Base-by-base conservation (phyloP, 1,140 invertebrate species). In the Aphis craccivora region DNA sequence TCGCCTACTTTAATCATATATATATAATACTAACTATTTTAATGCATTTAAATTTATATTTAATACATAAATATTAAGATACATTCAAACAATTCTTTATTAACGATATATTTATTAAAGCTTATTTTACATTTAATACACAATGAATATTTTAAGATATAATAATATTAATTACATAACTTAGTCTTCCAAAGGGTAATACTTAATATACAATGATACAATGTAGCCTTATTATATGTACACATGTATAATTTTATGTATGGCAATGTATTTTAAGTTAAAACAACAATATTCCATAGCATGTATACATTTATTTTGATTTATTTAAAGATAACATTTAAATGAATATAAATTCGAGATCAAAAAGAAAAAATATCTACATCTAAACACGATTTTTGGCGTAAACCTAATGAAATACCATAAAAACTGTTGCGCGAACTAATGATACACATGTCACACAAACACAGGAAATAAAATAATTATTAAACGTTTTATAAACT, bases 361-460 rank as follows among this genome's bases (percentile, higher is more conserved):
- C 89, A 67, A 90, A 90, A 90, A 90, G 89, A 60, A 90, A 90
- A 90, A 90, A 90, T 60, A 90, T 90, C 89, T 90, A 90, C 35
- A 67, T 43, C 37, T 90, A 90, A 90, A 90, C 89, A 90, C 89
- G 37, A 90, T 60, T 60, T 23, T 90, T 90, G 53, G 37, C 53
- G 18, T 67, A 67, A 43, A 90, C 55, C 55, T 90, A 89, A 55
- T 55, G 20, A 89, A 89, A 89, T 89, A 89, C n/a, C n/a, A 89
- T 55, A 55, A 90, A 90, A 90, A 90, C 89, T 11, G 51, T 90
- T 60, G 88, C 22, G 88, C 25, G 88, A 90, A 89, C 51, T 53
- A 89, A 89, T 55, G 87, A 89, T 89, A 89, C 14, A 90, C 18
- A 90, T 67, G 60, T 90, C 53, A 67, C 89, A 90, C 89, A 90